Evolutionary conservation across 2,797 vertebrate genomes (phyloP).

Genomic region (Ctenosaura bakeri): DNA sequence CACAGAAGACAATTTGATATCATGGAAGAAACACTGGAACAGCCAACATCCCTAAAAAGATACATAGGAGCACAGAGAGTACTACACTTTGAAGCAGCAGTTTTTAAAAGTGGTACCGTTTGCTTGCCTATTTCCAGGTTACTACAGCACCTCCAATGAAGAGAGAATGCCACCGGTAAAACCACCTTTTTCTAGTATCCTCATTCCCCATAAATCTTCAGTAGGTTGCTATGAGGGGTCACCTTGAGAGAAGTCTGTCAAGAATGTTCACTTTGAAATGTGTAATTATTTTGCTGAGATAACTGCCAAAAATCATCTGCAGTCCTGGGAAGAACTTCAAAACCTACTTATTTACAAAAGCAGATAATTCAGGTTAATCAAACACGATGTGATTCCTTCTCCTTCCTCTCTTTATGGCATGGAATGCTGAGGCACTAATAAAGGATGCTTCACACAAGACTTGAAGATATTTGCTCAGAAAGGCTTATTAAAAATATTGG

Average conservation of each 20-base stretch:
- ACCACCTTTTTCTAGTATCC: slow-evolving; percentile 62
- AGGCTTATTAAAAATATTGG: neutral
- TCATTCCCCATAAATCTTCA: slow-evolving; percentile 46
- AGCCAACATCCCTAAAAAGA: neutral
- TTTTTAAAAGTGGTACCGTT: slow-evolving; percentile 52
- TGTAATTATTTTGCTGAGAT: slow-evolving; percentile 70
- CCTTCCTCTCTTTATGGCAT: slow-evolving; percentile 14
- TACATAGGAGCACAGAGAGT: accelerated
- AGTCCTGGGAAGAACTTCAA: slow-evolving; percentile 71
- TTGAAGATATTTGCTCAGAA: neutral
- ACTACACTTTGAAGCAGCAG: slow-evolving; percentile 19
- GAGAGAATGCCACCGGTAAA: slow-evolving; percentile 62
- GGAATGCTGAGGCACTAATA: accelerated
- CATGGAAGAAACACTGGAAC: neutral
- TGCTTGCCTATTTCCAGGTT: slow-evolving; percentile 49
- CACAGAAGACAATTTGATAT: neutral
- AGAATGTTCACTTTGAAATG: slow-evolving; percentile 69
- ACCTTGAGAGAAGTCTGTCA: slow-evolving; percentile 58
- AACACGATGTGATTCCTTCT: slow-evolving; percentile 47
- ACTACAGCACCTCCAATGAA: slow-evolving; percentile 66
- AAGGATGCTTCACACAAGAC: neutral
- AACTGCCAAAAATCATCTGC: slow-evolving; percentile 73
- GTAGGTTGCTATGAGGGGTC: slow-evolving; percentile 66
- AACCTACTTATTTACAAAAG: slow-evolving; percentile 72
- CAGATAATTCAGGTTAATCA: slow-evolving; percentile 70